phyloP scores from a whole-genome alignment of 1,140 invertebrate species.

The Hylaeus anthracinus region DNA sequence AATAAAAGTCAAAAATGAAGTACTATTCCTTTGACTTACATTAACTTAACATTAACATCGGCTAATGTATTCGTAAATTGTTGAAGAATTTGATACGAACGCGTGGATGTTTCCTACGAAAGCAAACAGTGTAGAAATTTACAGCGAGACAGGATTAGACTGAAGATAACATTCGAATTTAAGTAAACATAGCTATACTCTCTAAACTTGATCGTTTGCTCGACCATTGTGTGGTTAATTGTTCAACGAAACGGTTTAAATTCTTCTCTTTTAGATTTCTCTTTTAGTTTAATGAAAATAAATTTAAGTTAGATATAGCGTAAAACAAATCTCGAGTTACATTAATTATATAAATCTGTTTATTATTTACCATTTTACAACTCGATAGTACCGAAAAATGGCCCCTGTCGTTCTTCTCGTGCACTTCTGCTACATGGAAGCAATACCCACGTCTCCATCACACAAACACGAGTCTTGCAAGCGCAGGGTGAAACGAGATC shows the following conservation, averaged over 20 bases:
- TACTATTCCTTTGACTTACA: too few species aligned
- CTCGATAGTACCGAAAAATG: neutral
- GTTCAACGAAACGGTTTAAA: neutral
- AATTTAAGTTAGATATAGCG: too few species aligned
- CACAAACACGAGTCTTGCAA: neutral
- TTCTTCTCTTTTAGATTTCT: too few species aligned
- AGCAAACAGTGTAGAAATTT: constrained; percentile 17
- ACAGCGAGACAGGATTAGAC: neutral
- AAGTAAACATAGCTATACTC: neutral
- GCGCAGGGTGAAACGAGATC: constrained; percentile 15
- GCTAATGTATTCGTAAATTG: neutral
- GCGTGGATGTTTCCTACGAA: neutral
- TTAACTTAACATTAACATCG: neutral
- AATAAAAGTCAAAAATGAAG: too few species aligned
- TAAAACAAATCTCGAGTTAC: too few species aligned
- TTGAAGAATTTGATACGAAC: neutral
- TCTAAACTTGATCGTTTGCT: too few species aligned
- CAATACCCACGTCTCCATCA: too few species aligned
- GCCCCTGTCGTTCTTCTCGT: too few species aligned
- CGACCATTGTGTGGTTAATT: neutral
- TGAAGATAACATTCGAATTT: neutral
- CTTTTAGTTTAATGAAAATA: too few species aligned
- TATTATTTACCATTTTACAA: too few species aligned
- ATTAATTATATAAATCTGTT: too few species aligned
- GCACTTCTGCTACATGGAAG: too few species aligned